Percentiles rank a stretch among this genome's conserved stretches.
phyloP scores from a whole-genome alignment of 2,888 invertebrate species.

The Noctua janthina region DNA sequence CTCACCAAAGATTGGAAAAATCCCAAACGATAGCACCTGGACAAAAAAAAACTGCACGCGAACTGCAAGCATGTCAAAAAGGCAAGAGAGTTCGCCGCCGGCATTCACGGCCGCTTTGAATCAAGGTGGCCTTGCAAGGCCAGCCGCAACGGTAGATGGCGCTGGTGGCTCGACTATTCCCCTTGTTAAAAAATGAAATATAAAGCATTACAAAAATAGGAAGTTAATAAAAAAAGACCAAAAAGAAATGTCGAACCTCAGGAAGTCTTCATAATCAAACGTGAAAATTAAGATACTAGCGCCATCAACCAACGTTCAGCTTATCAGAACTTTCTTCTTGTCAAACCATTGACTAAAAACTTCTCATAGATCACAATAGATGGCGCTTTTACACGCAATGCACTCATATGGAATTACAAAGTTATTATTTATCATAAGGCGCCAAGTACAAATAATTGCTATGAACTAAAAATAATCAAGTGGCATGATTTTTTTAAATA shows the following conservation, averaged over 20 bases:
- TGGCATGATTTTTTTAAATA: slow-evolving; percentile 1
- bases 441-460: slow-evolving; percentile 20
- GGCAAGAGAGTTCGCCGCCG: slow-evolving; percentile 51
- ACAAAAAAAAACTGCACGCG: slow-evolving; percentile 27
- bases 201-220: background rate
- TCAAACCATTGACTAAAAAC: slow-evolving; percentile 20
- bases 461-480: background rate
- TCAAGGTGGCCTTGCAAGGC: slow-evolving; percentile 79
- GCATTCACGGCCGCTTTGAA: slow-evolving; percentile 59
- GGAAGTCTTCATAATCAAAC: background rate
- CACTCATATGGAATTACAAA: background rate
- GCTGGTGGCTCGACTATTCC: background rate
- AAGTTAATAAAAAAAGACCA: background rate
- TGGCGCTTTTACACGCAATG: slow-evolving; percentile 54
- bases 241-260: background rate
- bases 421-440: background rate
- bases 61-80: slow-evolving; percentile 41
- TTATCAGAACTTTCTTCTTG: slow-evolving; percentile 30
- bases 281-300: slow-evolving; percentile 42
- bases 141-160: slow-evolving; percentile 50
- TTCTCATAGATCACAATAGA: slow-evolving; percentile 51
- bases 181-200: background rate
- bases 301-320: slow-evolving; percentile 49
- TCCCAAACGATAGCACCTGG: background rate
- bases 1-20: background rate